Percentiles rank a stretch among this genome's conserved stretches.
Evolutionary conservation across 2,113 vertebrate species (phyloP).

Genomic region (Buteo buteo): DNA sequence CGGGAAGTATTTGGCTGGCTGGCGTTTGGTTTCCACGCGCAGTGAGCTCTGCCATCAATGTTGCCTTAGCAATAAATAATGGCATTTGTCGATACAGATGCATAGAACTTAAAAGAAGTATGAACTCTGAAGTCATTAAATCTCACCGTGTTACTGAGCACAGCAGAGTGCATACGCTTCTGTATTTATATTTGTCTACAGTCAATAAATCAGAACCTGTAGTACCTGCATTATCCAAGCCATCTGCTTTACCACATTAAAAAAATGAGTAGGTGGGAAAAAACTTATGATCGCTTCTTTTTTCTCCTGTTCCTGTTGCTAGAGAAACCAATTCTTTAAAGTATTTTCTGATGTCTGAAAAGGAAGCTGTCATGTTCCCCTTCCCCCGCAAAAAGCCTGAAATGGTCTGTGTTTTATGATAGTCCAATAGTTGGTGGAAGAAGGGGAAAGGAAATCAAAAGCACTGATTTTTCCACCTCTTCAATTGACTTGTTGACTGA

Average conservation of each 20-base stretch:
- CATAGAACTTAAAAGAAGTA: constrained; percentile 6
- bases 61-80: constrained; percentile 22
- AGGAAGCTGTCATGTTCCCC: constrained; percentile 17
- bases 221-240: constrained; percentile 51
- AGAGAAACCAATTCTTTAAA: constrained; percentile 51
- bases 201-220: constrained; percentile 46
- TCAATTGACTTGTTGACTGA: constrained; percentile 11
- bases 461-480: constrained; percentile 15
- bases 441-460: constrained; percentile 15
- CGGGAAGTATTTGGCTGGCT: background rate
- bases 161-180: background rate
- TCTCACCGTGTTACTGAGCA: background rate
- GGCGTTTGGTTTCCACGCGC: background rate
- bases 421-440: background rate
- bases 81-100: background rate
- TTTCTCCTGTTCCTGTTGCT: constrained; percentile 48
- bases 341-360: constrained; percentile 37
- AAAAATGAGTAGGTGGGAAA: constrained; percentile 44
- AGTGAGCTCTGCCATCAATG: background rate
- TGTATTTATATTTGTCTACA: constrained; percentile 51
- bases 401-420: background rate
- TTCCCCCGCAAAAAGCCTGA: constrained; percentile 23
- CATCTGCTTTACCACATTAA: constrained; percentile 51
- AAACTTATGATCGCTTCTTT: constrained; percentile 11
- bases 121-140: constrained; percentile 26